A percentile compares a stretch with the other conserved stretches of the same genome.
Conservation (phyloP, 35 echinoderm and acorn worm genomes). For the Strongylocentrotus purpuratus region DNA sequence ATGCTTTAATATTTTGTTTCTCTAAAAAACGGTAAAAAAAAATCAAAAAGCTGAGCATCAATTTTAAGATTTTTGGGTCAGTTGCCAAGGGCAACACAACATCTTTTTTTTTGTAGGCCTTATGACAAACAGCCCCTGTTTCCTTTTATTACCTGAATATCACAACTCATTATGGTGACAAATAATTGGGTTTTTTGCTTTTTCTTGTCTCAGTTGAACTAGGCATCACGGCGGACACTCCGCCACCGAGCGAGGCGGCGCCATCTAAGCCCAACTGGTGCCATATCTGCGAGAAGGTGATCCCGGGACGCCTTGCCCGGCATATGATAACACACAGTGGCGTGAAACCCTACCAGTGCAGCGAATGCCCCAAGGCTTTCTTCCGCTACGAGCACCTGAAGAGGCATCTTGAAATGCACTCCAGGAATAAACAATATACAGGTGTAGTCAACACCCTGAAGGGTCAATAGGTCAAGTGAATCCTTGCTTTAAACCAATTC, state of each 20-base stretch:
- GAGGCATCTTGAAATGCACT: neutral
- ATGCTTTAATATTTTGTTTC: no score
- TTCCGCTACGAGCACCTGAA: neutral
- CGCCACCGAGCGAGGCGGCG: neutral
- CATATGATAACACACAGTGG: neutral
- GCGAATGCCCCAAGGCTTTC: neutral
- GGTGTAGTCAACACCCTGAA: no score
- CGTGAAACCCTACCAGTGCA: neutral
- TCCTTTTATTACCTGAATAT: no score
- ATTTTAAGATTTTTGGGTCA: no score
- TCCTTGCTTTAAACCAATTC: no score
- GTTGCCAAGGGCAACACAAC: no score
- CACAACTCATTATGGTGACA: no score
- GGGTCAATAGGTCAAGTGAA: no score
- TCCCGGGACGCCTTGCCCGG: neutral
- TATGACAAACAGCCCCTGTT: no score
- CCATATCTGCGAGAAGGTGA: neutral
- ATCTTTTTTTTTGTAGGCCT: no score
- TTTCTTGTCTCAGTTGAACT: neutral
- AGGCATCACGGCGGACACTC: neutral
- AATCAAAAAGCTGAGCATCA: no score
- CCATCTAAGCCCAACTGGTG: neutral
- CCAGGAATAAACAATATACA: neutral
- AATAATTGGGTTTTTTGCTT: neutral
- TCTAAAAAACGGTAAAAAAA: no score